Evolutionary conservation across 2,113 vertebrate species (phyloP).

Genomic region (Azemiops feae): DNA sequence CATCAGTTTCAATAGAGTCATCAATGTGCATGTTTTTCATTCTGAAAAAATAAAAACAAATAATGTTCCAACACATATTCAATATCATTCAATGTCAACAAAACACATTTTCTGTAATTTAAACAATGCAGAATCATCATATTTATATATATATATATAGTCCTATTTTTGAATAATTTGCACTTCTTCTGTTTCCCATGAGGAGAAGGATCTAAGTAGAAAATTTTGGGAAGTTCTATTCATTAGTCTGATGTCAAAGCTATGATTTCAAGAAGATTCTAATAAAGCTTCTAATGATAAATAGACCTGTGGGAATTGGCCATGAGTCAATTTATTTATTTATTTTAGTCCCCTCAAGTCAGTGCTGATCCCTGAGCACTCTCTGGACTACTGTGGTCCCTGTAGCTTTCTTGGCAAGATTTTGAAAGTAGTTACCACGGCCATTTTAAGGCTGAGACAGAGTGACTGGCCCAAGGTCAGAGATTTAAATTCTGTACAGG

Average conservation of each 20-base stretch:
- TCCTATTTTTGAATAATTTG: background rate
- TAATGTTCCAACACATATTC: background rate
- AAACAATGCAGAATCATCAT: background rate
- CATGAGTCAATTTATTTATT: background rate
- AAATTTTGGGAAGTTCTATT: background rate
- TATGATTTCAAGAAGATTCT: background rate
- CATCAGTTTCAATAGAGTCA: background rate
- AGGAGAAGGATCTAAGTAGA: background rate
- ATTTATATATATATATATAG: background rate
- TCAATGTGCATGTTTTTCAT: background rate
- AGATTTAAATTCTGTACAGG: background rate
- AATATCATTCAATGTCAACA: background rate
- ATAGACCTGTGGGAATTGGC: background rate
- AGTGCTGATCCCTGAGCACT: background rate
- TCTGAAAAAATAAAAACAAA: slow-evolving; percentile 9
- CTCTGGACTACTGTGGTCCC: background rate
- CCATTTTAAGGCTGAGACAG: background rate
- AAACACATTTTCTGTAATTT: background rate
- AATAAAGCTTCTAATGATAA: background rate
- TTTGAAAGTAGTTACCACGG: background rate
- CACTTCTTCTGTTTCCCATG: background rate
- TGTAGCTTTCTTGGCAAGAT: background rate
- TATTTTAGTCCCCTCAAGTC: background rate
- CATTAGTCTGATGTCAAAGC: background rate
- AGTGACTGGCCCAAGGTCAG: background rate